Evolutionary conservation across 2,797 vertebrate genomes (phyloP).

Genomic region (Sphenodon punctatus): DNA sequence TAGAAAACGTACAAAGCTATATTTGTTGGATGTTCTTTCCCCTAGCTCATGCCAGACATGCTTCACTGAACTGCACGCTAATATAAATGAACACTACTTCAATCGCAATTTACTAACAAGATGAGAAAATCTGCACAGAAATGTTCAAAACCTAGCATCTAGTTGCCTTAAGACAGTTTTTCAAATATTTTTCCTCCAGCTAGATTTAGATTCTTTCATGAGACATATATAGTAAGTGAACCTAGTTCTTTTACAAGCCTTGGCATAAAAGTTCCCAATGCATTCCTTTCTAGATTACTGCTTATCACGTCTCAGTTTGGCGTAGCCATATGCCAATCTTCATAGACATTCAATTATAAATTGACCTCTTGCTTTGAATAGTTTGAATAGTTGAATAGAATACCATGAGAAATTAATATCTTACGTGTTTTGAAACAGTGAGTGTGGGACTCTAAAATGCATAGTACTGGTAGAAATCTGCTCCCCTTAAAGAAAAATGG

Average conservation of each 20-base stretch:
- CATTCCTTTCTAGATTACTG: neutral
- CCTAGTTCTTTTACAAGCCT: neutral
- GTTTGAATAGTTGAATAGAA: neutral
- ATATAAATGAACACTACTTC: slow-evolving; percentile 28
- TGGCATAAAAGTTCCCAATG: neutral
- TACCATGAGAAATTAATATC: neutral
- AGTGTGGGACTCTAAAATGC: neutral
- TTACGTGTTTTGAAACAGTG: neutral
- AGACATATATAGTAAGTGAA: neutral
- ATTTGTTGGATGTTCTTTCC: slow-evolving; percentile 47
- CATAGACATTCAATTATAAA: neutral
- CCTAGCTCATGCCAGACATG: slow-evolving; percentile 35
- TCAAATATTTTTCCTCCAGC: neutral
- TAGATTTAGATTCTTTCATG: neutral
- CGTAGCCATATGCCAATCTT: neutral
- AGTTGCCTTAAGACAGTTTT: neutral
- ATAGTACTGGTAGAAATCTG: neutral
- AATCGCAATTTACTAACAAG: neutral
- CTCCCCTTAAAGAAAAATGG: neutral
- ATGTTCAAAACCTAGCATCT: neutral
- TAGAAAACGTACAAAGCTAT: slow-evolving; percentile 61
- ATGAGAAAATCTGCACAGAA: neutral
- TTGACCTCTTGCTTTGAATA: neutral
- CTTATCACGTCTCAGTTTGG: neutral
- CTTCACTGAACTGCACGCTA: neutral